These are phyloP conservation scores for Scylla paramamosain DNA, from an alignment of 1,140 invertebrate species.

Conservation along the genomic window DNA sequence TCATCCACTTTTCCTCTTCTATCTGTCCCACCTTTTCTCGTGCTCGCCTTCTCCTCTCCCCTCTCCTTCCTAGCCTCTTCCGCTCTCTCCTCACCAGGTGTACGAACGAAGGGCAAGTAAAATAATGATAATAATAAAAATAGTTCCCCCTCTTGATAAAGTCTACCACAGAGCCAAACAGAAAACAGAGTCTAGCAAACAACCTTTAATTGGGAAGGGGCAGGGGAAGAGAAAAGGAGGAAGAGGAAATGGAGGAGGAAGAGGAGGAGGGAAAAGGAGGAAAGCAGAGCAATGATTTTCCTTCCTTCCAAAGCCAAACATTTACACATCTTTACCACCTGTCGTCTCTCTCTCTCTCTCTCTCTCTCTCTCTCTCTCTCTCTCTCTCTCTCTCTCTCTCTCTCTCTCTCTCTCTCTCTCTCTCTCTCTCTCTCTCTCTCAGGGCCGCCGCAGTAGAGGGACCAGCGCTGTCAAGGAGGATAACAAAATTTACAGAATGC, in stretches of 20 bases:
- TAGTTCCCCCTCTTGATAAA: not conserved
- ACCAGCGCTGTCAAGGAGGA: not conserved
- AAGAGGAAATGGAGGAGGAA: not conserved
- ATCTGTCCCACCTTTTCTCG: not conserved
- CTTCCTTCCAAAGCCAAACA: not conserved
- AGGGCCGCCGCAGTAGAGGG: not conserved
- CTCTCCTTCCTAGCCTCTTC: not conserved
- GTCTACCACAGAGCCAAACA: not conserved
- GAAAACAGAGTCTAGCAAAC: not conserved
- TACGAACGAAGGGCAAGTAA: not conserved
- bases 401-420: constrained; percentile 45
- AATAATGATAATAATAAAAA: not conserved
- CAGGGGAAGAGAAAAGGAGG: not conserved
- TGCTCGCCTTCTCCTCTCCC: not conserved
- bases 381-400: constrained; percentile 39
- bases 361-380: constrained; percentile 30
- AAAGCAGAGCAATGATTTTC: not conserved
- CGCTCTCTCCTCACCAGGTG: not conserved
- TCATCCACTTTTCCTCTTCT: not conserved
- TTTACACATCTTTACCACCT: constrained; percentile 10
- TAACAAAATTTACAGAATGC: not conserved
- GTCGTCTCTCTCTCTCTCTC: constrained; percentile 44
- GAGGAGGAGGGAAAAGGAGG: not conserved
- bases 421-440: constrained; percentile 37
- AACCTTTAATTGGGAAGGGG: not conserved